Conservation (phyloP, 1,140 invertebrate genomes). For the Leptopilina boulardi region DNA sequence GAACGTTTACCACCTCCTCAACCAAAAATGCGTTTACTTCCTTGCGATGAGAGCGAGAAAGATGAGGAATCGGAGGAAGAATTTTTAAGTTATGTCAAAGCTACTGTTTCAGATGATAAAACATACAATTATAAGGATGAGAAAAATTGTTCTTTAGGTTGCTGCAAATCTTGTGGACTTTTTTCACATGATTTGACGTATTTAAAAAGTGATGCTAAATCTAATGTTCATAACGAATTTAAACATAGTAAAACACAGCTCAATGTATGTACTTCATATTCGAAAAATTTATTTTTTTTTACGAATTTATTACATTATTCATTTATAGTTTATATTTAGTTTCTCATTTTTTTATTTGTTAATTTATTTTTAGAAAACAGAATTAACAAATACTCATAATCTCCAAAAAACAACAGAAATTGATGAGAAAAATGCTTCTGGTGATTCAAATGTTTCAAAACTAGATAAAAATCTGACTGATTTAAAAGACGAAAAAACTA, state of each 20-base stretch:
- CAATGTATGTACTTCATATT: conserved; percentile 53
- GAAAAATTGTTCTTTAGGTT: conserved; percentile 56
- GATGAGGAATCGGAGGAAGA: conserved; percentile 42
- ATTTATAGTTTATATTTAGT: background rate
- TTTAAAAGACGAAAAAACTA: background rate
- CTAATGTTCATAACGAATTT: conserved; percentile 60
- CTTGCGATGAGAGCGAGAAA: background rate
- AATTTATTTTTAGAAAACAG: conserved; percentile 7
- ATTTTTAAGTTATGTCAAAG: background rate
- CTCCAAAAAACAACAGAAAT: background rate
- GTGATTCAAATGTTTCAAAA: background rate
- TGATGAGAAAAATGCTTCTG: conserved; percentile 21
- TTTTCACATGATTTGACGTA: conserved; percentile 59
- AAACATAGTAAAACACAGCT: conserved; percentile 57
- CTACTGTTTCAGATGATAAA: conserved; percentile 42
- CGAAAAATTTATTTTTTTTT: conserved; percentile 20
- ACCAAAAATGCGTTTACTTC: background rate
- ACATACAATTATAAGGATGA: conserved; percentile 60
- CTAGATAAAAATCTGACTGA: background rate
- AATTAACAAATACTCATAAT: background rate
- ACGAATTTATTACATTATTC: background rate
- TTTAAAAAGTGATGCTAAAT: conserved; percentile 56
- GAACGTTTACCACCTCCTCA: background rate
- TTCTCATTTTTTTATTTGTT: conserved; percentile 8
- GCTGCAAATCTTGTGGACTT: conserved; percentile 57